Base-by-base conservation (phyloP, 2,113 vertebrate species). In the Capreolus pygargus region DNA sequence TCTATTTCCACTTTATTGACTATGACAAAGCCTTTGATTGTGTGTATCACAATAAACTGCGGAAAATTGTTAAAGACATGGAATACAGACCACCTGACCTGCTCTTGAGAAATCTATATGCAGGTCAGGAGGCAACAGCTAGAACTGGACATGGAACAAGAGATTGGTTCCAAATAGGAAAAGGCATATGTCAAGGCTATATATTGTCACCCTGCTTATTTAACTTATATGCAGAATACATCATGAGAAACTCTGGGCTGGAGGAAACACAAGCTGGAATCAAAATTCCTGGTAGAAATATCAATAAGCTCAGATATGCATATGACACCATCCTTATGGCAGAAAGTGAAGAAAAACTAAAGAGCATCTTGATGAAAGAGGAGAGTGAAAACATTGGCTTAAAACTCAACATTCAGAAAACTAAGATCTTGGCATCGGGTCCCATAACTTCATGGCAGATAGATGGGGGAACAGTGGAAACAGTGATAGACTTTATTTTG, bases 141-240 rank as follows among this genome's bases (percentile, higher is more conserved):
- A 8, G 16, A 67, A 36, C 16, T 36, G 8, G 3, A 19, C 17
- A 5, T 21, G 33, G 61, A 19, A n/a, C 33, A n/a, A 67, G 7
- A n/a, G 61, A 67, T 16, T 67, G 8, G 16, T 67, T n/a, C 33
- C 33, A n/a, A 67, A 67, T 10, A n/a, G 33, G 16, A 67, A 67
- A 67, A 67, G 33, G 64, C 4, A 4, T n/a, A 67, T 0, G 0
- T 9, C 16, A 67, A 67, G 16, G 4, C 33, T 67, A 16, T 9
- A 10, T 36, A 67, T 19, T n/a, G 33, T 67, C 61, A 67, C 33
- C 33, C 16, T 67, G 33, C 16, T 67, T 67, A n/a, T 67, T 67
- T 67, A n/a, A 67, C 33, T 67, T 67, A 19, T n/a, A 19, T 67
- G 61, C 7, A n/a, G 16, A 67, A 16, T n/a, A 67, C 61, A 67